Evolutionary conservation across 2,888 invertebrate genomes (phyloP).

Genomic region (Heteropelma amictum): DNA sequence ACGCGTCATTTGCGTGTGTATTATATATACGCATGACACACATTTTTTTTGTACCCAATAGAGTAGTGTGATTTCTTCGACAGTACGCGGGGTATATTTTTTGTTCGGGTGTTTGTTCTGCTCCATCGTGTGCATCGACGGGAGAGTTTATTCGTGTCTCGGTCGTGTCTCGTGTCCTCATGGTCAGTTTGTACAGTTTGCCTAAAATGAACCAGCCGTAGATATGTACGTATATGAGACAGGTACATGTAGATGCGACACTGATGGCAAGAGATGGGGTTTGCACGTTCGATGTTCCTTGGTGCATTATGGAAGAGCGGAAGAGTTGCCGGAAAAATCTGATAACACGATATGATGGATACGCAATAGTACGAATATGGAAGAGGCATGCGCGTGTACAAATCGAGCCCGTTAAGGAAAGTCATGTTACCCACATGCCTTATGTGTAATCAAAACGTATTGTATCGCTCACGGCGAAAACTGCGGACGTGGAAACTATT

Average conservation of each 20-base stretch:
- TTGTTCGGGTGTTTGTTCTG: neutral
- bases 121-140: neutral
- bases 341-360: constrained; percentile 7
- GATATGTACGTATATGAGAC: too few species aligned
- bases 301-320: too few species aligned
- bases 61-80: too few species aligned
- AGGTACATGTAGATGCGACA: too few species aligned
- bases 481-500: neutral
- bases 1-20: too few species aligned
- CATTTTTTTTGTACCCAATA: too few species aligned
- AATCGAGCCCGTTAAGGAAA: constrained; percentile 1
- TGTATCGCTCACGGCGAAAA: neutral
- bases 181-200: too few species aligned
- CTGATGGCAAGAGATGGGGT: too few species aligned
- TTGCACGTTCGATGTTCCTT: neutral
- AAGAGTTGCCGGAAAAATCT: too few species aligned
- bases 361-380: neutral
- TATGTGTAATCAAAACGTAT: neutral
- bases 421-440: too few species aligned
- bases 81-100: neutral
- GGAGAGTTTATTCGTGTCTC: neutral
- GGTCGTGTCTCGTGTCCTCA: neutral
- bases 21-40: too few species aligned
- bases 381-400: neutral
- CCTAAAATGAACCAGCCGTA: too few species aligned